Conservation (phyloP, 2,888 invertebrate species). For the Rhaphigaster nebulosa region DNA sequence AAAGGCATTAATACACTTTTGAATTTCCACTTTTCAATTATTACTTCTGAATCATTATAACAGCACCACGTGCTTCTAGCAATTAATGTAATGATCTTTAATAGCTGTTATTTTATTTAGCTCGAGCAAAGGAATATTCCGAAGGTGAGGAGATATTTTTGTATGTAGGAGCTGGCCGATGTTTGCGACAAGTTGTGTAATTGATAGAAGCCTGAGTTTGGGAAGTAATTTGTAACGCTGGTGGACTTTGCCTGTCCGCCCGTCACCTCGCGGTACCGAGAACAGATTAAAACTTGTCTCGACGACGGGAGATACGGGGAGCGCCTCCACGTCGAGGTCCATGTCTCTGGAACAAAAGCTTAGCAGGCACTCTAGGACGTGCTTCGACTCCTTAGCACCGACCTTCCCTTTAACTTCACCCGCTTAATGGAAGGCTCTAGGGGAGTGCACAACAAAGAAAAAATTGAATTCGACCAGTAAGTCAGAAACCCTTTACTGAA, state of each 20-base stretch:
- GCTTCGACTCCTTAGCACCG: not conserved
- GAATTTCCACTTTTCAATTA: no score
- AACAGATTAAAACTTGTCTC: slow-evolving; percentile 53
- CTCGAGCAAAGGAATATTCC: not conserved
- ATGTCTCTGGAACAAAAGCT: slow-evolving; percentile 45
- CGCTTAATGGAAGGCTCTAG: slow-evolving; percentile 24
- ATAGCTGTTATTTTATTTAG: no score
- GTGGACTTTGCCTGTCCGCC: slow-evolving; percentile 45
- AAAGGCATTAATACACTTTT: no score
- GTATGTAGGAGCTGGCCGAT: slow-evolving; percentile 11
- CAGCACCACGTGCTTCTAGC: no score
- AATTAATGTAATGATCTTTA: no score
- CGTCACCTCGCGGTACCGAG: slow-evolving; percentile 42
- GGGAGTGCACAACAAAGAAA: slow-evolving; percentile 18
- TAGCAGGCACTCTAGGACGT: slow-evolving; percentile 37
- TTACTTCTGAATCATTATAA: no score
- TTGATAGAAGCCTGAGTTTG: slow-evolving; percentile 53
- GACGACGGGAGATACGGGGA: not conserved
- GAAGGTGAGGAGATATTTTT: not conserved
- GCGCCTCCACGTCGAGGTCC: not conserved
- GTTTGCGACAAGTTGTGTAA: slow-evolving; percentile 53
- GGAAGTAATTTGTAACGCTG: slow-evolving; percentile 53
- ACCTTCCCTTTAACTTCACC: not conserved
- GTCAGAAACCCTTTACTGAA: slow-evolving; percentile 27
- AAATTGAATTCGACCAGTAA: slow-evolving; percentile 29